Conservation (phyloP, 2,113 vertebrate species). For the Chiloscyllium plagiosum region DNA sequence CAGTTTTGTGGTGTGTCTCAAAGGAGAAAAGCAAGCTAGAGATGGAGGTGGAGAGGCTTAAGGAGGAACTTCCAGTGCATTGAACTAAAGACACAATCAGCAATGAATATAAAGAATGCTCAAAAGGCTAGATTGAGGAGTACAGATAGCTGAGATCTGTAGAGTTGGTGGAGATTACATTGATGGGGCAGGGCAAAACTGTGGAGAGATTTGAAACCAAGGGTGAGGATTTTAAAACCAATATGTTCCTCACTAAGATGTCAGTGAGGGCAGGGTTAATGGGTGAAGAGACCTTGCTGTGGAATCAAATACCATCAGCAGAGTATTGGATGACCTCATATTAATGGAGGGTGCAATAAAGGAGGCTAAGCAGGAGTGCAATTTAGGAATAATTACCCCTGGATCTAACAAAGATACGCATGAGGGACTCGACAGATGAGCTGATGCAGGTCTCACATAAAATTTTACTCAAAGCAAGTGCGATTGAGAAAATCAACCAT, state of each 20-base stretch:
- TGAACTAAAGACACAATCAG: not conserved
- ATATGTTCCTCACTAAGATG: not conserved
- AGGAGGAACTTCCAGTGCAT: not conserved
- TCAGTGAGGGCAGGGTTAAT: not conserved
- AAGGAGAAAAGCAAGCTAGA: not conserved
- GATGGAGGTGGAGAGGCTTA: not conserved
- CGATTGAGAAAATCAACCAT: not conserved
- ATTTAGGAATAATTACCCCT: not conserved
- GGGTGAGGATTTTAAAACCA: not conserved
- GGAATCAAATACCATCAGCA: not conserved
- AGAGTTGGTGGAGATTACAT: not conserved
- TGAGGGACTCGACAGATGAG: not conserved
- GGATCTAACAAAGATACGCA: not conserved
- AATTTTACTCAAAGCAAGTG: not conserved
- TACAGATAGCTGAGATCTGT: not conserved
- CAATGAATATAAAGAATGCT: not conserved
- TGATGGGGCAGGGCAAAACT: not conserved
- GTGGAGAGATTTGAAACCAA: not conserved
- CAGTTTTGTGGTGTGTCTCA: not conserved
- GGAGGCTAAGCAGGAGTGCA: not conserved
- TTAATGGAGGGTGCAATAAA: not conserved
- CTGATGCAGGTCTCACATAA: not conserved
- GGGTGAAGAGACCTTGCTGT: not conserved
- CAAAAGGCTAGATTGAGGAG: not conserved
- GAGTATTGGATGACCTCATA: not conserved